A percentile compares a stretch with the other conserved stretches of the same genome.
Conservation (phyloP, 2,797 vertebrate genomes). For the Nothura maculosa region DNA sequence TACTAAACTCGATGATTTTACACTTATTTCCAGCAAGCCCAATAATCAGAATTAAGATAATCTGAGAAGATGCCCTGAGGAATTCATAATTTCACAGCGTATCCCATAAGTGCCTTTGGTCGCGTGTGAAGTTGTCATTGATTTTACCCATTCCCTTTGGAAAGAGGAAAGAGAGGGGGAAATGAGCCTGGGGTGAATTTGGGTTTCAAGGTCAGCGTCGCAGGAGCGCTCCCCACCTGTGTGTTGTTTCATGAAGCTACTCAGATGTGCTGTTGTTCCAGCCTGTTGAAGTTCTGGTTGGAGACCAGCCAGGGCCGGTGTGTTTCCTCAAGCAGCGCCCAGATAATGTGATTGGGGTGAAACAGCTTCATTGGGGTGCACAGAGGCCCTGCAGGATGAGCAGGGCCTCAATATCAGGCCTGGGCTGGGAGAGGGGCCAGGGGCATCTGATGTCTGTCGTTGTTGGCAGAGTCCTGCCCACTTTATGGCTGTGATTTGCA, state of each 20-base stretch:
- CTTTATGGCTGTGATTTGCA: not conserved
- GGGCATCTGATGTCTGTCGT: constrained; percentile 1
- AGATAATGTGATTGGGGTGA: not conserved
- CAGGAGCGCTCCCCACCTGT: constrained; percentile 19
- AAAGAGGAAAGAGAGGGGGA: not conserved
- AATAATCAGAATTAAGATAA: not conserved
- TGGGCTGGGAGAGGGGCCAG: constrained; percentile 10
- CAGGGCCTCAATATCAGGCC: constrained; percentile 38
- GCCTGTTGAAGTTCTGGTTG: constrained; percentile 17
- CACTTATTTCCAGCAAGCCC: not conserved
- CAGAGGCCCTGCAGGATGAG: not conserved
- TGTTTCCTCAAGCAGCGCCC: constrained; percentile 14
- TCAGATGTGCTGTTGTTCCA: constrained; percentile 19
- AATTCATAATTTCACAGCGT: not conserved
- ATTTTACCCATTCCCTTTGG: not conserved
- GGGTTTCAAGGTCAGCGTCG: constrained; percentile 43
- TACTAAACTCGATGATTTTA: not conserved
- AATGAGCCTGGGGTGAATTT: not conserved
- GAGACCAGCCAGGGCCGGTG: constrained; percentile 12
- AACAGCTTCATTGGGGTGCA: not conserved
- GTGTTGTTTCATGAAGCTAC: constrained; percentile 26
- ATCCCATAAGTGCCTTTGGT: not conserved
- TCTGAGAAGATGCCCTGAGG: not conserved
- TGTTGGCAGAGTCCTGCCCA: constrained; percentile 11
- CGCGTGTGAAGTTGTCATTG: not conserved